Evolutionary conservation across 2,113 vertebrate genomes (phyloP), one percentile per base, ranked within the genome.

Genomic region (Mus pahari): DNA sequence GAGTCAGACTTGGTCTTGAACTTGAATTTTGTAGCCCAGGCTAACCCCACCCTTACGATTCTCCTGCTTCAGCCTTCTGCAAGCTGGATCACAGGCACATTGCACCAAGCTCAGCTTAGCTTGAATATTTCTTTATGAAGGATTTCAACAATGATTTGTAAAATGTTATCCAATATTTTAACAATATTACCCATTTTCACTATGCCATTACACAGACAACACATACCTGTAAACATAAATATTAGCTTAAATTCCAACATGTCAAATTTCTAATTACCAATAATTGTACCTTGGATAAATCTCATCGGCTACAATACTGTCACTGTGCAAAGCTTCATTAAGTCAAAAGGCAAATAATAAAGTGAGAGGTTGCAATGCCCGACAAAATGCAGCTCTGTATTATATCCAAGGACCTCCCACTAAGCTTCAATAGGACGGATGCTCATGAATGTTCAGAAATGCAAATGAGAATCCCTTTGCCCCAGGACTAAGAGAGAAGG

Each of bases 391-490:
- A 42, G 1, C 13, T 58, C 53, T 28, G 19, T 16, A 8, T 20
- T 39, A 36, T 50, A 68, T 50, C 50, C 64, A 58, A 50, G 60
- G 36, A n/a, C 3, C 1, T 36, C 39, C 26, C 53, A 8, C 7
- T 66, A 73, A 90, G 42, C 50, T 71, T 53, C 86, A 90, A 64
- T 16, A n/a, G 39, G 64, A 39, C 24, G 4, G 10, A 74, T 13
- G 77, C 58, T 62, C 33, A 75, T 75, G 48, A 19, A 13, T 19
- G 58, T 26, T 53, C 39, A 58, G 31, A n/a, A 13, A n/a, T 16
- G 33, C 39, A 31, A 33, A 66, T 2, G 16, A 12, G 58, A 1
- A 2, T 26, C 24, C 45, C 10, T 20, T 20, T 7, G 0, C n/a
- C 58, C 24, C 4, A 66, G 28, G 58, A 31, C 58, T 42, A 28